Base-by-base conservation (phyloP, 2,113 vertebrate genomes). In the Nothocercus nigrocapillus region DNA sequence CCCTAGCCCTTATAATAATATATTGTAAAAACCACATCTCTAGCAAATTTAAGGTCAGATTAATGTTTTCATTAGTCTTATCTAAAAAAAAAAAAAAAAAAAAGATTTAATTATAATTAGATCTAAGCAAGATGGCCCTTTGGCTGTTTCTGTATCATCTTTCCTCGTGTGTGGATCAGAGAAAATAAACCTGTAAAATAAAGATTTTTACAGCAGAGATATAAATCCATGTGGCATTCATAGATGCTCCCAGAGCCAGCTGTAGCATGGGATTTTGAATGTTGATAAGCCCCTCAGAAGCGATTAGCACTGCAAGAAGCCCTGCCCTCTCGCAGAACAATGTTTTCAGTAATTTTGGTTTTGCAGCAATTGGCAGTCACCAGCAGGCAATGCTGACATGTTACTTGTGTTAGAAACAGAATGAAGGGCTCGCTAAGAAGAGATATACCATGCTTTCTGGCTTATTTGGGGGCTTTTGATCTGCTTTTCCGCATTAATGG, bases 41-140 rank as follows among this genome's bases (percentile, higher is more conserved):
- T 75, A 66, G 53, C 70, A 81, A 84, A 88, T 92, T 90, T 90
- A 89, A 91, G 84, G 78, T 24, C 75, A 76, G 76, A 92, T 91
- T 90, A 85, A 86, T 70, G 27, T 94, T 96, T 94, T 69, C 92
- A 82, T 54, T 76, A 85, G 77, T 92, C 49, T 69, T 95, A 90
- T 54, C 22, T 86, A 81, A 96, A 87, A 53, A 25, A 17, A 30
- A 53, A 25, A 17, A 30, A 20, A 51, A 13, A 21, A 47, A 95
- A 42, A 13, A 13, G 42, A 61, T 93, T 78, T 96, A 92, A 87
- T 82, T 93, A 54, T 74, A 96, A 75, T 95, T 95, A 88, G 36
- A 91, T 47, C 45, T 85, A 93, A 93, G 74, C 44, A 40, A 62
- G 92, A 28, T 17, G 28, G 13, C 91, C 54, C 8, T 84, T 87